Percentiles rank a stretch among this genome's conserved stretches.
These are phyloP conservation scores for Potamarius usumacintae DNA, from an alignment of 2,113 vertebrate genomes.

Conservation along the genomic window DNA sequence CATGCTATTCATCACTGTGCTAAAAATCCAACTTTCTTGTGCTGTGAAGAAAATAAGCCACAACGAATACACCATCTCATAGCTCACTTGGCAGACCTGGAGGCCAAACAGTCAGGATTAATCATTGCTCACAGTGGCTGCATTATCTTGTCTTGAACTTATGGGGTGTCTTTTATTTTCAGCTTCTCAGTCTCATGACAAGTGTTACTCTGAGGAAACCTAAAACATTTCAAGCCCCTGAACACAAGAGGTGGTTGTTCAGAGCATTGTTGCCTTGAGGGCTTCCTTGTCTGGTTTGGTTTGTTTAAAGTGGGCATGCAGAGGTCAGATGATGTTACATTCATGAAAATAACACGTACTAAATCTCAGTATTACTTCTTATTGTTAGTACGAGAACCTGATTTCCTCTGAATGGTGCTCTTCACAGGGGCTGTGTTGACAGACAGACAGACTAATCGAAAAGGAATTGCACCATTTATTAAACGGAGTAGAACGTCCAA, in stretches of 20 bases:
- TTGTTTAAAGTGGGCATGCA: constrained; percentile 5
- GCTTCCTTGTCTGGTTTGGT: neutral
- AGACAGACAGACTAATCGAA: too few species aligned
- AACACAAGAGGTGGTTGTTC: neutral
- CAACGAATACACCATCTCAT: constrained; percentile 32
- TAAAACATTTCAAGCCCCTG: neutral
- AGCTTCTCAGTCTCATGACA: neutral
- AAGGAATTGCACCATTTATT: too few species aligned
- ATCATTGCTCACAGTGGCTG: constrained; percentile 33
- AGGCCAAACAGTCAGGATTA: constrained; percentile 33
- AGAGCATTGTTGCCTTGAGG: constrained; percentile 3
- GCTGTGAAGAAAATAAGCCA: constrained; percentile 22
- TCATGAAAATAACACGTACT: neutral
- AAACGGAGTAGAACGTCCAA: too few species aligned
- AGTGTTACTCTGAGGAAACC: neutral
- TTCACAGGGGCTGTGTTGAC: too few species aligned
- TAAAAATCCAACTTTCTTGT: constrained; percentile 18
- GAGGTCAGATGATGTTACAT: neutral
- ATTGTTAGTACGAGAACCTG: neutral
- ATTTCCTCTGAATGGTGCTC: too few species aligned
- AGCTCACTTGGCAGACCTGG: constrained; percentile 29
- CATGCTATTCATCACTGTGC: constrained; percentile 21
- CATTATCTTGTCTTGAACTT: constrained; percentile 13
- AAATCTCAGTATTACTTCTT: neutral
- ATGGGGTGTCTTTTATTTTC: neutral